phyloP scores from a whole-genome alignment of 2,113 vertebrate species.

The Candoia aspera region DNA sequence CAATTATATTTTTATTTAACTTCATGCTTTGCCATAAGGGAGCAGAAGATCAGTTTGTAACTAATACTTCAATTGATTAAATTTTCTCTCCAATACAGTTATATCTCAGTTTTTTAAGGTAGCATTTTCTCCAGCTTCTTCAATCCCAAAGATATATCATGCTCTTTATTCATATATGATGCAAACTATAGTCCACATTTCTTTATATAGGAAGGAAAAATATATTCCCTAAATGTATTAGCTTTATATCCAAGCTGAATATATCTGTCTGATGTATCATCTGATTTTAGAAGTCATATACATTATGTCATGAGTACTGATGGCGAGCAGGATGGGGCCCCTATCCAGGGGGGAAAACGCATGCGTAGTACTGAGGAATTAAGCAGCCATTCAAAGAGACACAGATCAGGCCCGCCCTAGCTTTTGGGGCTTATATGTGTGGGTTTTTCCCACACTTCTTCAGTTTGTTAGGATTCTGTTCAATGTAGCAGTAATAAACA shows the following conservation, averaged over 20 bases:
- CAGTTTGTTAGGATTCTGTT: too few relatives aligned
- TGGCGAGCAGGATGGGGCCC: too few relatives aligned
- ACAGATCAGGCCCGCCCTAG: too few relatives aligned
- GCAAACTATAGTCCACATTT: conserved; percentile 12
- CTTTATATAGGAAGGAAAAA: conserved; percentile 17
- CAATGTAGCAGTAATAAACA: too few relatives aligned
- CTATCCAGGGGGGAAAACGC: too few relatives aligned
- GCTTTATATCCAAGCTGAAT: conserved; percentile 17
- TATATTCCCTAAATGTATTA: conserved; percentile 18
- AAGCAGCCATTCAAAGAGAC: too few relatives aligned
- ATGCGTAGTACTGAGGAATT: too few relatives aligned
- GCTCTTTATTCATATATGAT: conserved; percentile 9
- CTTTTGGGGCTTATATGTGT: too few relatives aligned
- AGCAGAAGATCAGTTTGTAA: conserved; percentile 28
- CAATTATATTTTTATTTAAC: conserved; percentile 39
- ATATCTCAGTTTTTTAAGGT: neutral
- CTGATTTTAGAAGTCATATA: conserved; percentile 28
- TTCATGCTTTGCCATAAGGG: conserved; percentile 37
- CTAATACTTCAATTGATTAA: conserved; percentile 36
- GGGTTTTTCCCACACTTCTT: too few relatives aligned
- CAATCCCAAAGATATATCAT: neutral
- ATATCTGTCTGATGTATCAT: neutral
- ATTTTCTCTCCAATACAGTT: neutral
- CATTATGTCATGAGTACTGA: too few relatives aligned
- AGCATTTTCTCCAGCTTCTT: conserved; percentile 4